Percentiles rank a stretch among this genome's conserved stretches.
Evolutionary conservation across 2,797 vertebrate species (phyloP).

Genomic region (Poeciliopsis turneri): DNA sequence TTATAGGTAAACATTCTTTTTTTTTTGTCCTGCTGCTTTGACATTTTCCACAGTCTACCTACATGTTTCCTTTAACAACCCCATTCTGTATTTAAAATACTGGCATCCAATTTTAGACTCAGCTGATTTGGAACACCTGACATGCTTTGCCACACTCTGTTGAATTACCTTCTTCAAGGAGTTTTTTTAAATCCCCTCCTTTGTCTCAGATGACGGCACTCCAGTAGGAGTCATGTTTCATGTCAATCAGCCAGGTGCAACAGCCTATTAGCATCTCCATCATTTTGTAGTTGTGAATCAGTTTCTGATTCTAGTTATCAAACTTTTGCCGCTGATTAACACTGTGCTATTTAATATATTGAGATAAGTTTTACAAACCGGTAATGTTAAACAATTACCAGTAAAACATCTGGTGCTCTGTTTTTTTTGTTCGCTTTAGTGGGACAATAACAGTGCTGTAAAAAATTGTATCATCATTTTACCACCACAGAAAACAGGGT

Average conservation of each 20-base stretch:
- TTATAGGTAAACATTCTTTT: not conserved
- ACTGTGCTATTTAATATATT: not conserved
- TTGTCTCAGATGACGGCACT: not conserved
- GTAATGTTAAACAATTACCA: not conserved
- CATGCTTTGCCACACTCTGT: not conserved
- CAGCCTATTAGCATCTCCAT: not conserved
- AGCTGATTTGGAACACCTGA: slow-evolving; percentile 3
- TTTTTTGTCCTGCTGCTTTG: not conserved
- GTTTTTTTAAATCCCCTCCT: not conserved
- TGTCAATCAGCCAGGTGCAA: slow-evolving; percentile 3
- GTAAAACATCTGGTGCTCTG: not conserved
- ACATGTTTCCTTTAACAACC: not conserved
- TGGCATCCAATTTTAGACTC: slow-evolving; percentile 1
- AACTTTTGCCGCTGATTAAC: not conserved
- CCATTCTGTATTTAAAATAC: not conserved
- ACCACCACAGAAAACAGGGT: not conserved
- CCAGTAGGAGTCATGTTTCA: not conserved
- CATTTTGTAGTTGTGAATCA: not conserved
- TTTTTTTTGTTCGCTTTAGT: not conserved
- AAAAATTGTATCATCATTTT: not conserved
- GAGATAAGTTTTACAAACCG: not conserved
- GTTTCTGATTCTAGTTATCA: not conserved
- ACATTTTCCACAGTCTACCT: not conserved
- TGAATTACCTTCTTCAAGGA: slow-evolving; percentile 2
- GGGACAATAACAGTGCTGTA: not conserved